phyloP scores from a whole-genome alignment of 2,797 vertebrate genomes.

The Coccyzus lansbergi region DNA sequence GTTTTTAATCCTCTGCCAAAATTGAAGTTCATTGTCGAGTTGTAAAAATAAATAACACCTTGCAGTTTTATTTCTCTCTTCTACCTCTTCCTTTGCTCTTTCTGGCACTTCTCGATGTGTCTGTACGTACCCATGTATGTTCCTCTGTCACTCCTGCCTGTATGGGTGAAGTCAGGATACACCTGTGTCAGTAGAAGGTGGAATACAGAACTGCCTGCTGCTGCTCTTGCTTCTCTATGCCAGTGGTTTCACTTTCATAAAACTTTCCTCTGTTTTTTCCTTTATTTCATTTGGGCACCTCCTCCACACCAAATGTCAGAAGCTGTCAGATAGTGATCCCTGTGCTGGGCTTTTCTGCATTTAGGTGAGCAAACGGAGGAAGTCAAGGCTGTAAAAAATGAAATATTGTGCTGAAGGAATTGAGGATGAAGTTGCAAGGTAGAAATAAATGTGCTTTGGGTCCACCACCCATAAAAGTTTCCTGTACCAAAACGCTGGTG shows the following conservation, averaged over 20 bases:
- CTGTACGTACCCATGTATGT: accelerated
- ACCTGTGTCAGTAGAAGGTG: slow-evolving; percentile 63
- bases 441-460: slow-evolving; percentile 52
- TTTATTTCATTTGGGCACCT: slow-evolving; percentile 34
- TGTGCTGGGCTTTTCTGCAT: slow-evolving; percentile 18
- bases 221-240: slow-evolving; percentile 37
- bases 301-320: slow-evolving; percentile 45
- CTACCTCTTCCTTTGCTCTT: background rate
- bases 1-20: slow-evolving; percentile 75
- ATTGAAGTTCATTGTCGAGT: slow-evolving; percentile 69
- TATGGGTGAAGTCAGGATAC: slow-evolving; percentile 58
- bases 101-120: background rate
- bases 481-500: slow-evolving; percentile 18
- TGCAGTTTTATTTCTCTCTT: background rate
- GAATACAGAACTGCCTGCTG: slow-evolving; percentile 47
- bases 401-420: slow-evolving; percentile 21
- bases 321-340: slow-evolving; percentile 40
- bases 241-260: slow-evolving; percentile 70
- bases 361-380: slow-evolving; percentile 39
- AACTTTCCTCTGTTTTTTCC: slow-evolving; percentile 48
- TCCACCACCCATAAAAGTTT: slow-evolving; percentile 17
- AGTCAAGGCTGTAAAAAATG: slow-evolving; percentile 30
- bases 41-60: slow-evolving; percentile 50
- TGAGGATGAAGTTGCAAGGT: slow-evolving; percentile 18
- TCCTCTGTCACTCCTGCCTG: background rate